These are phyloP conservation scores for Geotria australis DNA, from an alignment of 2,797 vertebrate genomes.

Conservation along the genomic window DNA sequence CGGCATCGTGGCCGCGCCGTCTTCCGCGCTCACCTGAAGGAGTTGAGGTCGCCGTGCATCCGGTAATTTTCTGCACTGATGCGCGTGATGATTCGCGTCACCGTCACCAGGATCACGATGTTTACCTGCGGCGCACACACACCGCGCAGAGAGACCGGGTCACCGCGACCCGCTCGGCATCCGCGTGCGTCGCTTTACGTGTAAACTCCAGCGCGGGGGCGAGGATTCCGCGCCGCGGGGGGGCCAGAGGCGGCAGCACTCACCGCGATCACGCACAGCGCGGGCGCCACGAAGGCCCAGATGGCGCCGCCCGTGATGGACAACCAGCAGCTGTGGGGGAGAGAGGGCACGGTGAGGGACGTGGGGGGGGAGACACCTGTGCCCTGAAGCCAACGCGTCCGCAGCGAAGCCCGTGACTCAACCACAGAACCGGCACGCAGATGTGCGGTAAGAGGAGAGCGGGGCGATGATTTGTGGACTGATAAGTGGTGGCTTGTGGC, in stretches of 20 bases:
- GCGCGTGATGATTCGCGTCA: constrained; percentile 75
- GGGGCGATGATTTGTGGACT: too few relatives aligned
- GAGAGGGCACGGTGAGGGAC: constrained; percentile 1
- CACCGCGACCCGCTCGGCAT: not conserved
- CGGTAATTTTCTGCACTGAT: constrained; percentile 81
- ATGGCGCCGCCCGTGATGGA: constrained; percentile 47
- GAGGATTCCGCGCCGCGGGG: not conserved
- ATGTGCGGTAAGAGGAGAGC: too few relatives aligned
- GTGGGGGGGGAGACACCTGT: too few relatives aligned
- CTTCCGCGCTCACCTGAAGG: constrained; percentile 45
- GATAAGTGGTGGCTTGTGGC: too few relatives aligned
- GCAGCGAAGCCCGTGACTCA: too few relatives aligned
- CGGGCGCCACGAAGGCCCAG: constrained; percentile 88
- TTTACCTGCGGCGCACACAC: constrained; percentile 34
- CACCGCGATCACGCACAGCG: constrained; percentile 66
- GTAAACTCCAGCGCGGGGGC: not conserved
- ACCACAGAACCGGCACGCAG: too few relatives aligned
- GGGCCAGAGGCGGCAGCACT: constrained; percentile 2
- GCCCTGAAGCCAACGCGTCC: too few relatives aligned
- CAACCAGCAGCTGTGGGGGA: constrained; percentile 55
- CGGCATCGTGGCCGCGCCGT: not conserved
- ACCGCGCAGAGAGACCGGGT: not conserved
- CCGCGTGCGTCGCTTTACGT: too few relatives aligned
- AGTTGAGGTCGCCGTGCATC: constrained; percentile 48
- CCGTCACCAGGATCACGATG: constrained; percentile 54